Conservation (phyloP, 2,888 invertebrate genomes). For the Leucania comma region DNA sequence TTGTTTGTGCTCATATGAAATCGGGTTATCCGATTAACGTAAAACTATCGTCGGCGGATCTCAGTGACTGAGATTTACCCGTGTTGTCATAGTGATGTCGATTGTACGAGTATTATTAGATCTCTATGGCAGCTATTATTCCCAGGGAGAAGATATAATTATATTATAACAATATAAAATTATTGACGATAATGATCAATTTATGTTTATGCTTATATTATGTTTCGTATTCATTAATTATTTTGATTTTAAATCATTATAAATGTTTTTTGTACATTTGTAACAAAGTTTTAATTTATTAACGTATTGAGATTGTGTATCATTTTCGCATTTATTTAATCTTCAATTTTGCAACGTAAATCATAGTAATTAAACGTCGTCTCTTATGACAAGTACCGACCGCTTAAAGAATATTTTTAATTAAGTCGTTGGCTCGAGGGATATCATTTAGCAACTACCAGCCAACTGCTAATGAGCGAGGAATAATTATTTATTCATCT, state of each 20-base stretch:
- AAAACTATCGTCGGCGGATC: constrained; percentile 21
- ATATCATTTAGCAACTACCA: constrained; percentile 59
- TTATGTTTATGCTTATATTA: too few relatives aligned
- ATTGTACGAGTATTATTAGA: constrained; percentile 21
- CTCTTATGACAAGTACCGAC: constrained; percentile 36
- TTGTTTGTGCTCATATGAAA: constrained; percentile 28
- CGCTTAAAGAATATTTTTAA: constrained; percentile 49
- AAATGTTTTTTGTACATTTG: background rate
- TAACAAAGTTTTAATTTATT: constrained; percentile 1
- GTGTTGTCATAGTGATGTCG: constrained; percentile 25
- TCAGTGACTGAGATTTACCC: constrained; percentile 6
- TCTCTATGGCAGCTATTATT: constrained; percentile 9
- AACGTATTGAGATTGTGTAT: constrained; percentile 6
- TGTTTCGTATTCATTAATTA: constrained; percentile 3
- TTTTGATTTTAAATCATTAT: background rate
- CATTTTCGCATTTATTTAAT: constrained; percentile 12
- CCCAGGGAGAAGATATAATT: background rate
- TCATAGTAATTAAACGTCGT: constrained; percentile 51
- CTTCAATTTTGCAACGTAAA: constrained; percentile 44
- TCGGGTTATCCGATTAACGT: constrained; percentile 29
- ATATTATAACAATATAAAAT: constrained; percentile 8
- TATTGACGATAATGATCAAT: background rate
- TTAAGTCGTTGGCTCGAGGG: constrained; percentile 47
- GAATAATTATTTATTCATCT: constrained; percentile 62
- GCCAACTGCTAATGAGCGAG: constrained; percentile 69